Percentiles rank a stretch among this genome's conserved stretches.
These are phyloP conservation scores for Hormaphis cornu DNA, from an alignment of 1,140 invertebrate genomes.

Conservation along the genomic window DNA sequence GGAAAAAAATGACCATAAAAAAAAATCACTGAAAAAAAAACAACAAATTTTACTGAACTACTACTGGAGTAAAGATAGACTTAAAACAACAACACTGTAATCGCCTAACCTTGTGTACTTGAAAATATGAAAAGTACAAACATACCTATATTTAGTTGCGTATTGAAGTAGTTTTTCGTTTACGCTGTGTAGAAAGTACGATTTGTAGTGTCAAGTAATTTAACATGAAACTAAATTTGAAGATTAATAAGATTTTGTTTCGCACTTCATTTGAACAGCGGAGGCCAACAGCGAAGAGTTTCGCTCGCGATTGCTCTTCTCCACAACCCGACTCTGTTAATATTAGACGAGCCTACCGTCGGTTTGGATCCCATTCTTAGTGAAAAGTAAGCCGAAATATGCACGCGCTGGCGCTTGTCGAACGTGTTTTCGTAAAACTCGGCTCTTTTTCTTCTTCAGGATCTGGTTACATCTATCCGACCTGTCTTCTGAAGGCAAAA, in stretches of 20 bases:
- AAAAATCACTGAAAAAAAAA: too few species aligned
- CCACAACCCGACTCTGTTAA: slow-evolving; percentile 75
- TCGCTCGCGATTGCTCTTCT: slow-evolving; percentile 78
- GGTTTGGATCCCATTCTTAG: slow-evolving; percentile 81
- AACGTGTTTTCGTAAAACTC: neutral
- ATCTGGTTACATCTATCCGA: slow-evolving; percentile 25
- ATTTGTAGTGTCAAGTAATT: too few species aligned
- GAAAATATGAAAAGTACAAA: too few species aligned
- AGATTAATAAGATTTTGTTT: neutral
- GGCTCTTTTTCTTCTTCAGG: neutral
- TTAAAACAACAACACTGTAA: too few species aligned
- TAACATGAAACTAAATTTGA: neutral
- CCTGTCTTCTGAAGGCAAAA: slow-evolving; percentile 48
- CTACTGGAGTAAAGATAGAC: too few species aligned
- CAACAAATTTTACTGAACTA: too few species aligned
- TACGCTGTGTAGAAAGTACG: too few species aligned
- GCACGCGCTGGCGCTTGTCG: neutral
- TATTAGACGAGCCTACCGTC: slow-evolving; percentile 87
- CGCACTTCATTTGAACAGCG: slow-evolving; percentile 48
- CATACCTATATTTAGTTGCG: too few species aligned
- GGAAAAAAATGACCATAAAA: too few species aligned
- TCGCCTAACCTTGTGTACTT: too few species aligned
- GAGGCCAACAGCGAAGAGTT: slow-evolving; percentile 78
- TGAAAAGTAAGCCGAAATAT: slow-evolving; percentile 44
- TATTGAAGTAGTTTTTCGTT: too few species aligned